phyloP scores from a whole-genome alignment of 2,797 vertebrate species.

The Leuciscus waleckii region DNA sequence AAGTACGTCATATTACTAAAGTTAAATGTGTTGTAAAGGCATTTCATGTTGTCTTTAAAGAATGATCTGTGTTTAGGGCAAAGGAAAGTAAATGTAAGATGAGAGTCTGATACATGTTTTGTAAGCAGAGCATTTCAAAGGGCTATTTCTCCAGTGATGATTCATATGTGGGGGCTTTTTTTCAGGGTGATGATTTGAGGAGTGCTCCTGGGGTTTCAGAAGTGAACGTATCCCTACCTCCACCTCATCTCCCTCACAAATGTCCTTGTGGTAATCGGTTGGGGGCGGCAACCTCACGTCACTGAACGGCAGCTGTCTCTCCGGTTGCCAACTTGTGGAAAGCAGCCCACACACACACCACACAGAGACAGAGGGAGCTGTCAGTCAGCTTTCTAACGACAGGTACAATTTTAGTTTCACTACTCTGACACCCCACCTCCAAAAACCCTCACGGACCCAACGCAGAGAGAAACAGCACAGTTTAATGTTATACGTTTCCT shows the following conservation, averaged over 20 bases:
- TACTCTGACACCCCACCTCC: background rate
- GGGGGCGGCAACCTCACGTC: constrained; percentile 92
- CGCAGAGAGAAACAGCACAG: background rate
- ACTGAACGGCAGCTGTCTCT: constrained; percentile 90
- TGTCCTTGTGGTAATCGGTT: constrained; percentile 87
- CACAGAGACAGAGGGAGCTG: background rate
- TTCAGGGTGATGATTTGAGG: background rate
- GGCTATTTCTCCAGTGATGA: constrained; percentile 8
- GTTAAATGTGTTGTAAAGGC: background rate
- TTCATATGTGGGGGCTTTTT: constrained; percentile 6
- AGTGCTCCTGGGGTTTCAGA: background rate
- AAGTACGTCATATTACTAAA: background rate
- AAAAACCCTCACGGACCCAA: background rate
- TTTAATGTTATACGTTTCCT: background rate
- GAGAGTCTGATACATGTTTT: background rate
- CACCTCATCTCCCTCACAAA: constrained; percentile 91
- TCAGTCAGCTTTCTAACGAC: constrained; percentile 18
- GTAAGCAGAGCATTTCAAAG: background rate
- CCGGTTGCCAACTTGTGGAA: constrained; percentile 88
- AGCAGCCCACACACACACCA: constrained; percentile 15
- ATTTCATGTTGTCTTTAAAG: background rate
- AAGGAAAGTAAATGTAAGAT: background rate
- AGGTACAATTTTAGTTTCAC: background rate
- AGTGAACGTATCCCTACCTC: constrained; percentile 78
- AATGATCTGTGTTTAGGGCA: background rate